Evolutionary conservation across 2,888 invertebrate genomes (phyloP), one percentile per base, ranked within the genome.

Genomic region (Rutpela maculata): DNA sequence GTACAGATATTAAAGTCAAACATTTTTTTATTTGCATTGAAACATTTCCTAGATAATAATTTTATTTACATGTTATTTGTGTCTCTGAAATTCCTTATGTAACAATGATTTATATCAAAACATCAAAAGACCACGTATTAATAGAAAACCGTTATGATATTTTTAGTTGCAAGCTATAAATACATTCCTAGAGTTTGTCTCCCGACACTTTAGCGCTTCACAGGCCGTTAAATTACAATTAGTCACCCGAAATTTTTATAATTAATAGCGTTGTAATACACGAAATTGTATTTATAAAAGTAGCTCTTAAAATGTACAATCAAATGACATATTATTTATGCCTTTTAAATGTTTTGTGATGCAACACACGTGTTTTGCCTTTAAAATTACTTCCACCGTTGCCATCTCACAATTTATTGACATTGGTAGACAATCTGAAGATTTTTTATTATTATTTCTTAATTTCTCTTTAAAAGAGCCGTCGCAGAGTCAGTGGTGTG

Each of bases 101-200:
- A 65, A 65, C 63, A 65, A 65, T 22, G 15, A 65, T 65, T 38
- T 65, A 65, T 65, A 65, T 12, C 5, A 43, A 43, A 17, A 65
- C 11, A 35, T 35, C 17, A 43, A 43, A 17, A 10, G 38, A 35
- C 22, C 12, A n/a, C 63, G 18, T 38, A 38, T 65, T 65, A 65
- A 35, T 65, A 65, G 63, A 19, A 65, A 65, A n/a, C 35, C 43
- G 43, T 43, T 35, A 11, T 17, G 63, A 38, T 65, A 65, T 65
- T 38, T 65, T 65, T 65, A 65, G 63, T 65, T 65, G 0, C 18
- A 38, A 12, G 35, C 63, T 65, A 65, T 65, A 65, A 65, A 65
- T 65, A 65, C 7, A 38, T 38, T 18, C 18, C n/a, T 18, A 65
- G 19, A 60, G 60, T 35, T 26, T 65, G 63, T 65, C 63, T 17